Base-by-base conservation (phyloP, 37 sponge, comb jelly and placozoan genomes). In the Cliona cf. orientalis region DNA sequence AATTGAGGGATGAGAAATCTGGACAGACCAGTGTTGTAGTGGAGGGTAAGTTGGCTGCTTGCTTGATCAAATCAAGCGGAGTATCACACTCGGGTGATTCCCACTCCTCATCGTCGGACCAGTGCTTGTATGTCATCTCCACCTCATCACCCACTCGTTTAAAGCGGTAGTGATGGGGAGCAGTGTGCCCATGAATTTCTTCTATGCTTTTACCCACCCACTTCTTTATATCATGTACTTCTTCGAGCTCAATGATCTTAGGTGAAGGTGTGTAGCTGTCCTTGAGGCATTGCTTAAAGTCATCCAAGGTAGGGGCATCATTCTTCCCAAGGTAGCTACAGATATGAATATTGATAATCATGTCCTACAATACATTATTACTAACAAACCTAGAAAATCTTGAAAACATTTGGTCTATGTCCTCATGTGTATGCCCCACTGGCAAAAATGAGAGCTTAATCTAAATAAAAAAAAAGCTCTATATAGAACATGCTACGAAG, bases 341-440 rank as follows among this genome's bases (percentile, higher is more conserved):
- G n/a, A n/a, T n/a, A n/a, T n/a, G n/a, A n/a, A n/a, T n/a, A n/a
- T n/a, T n/a, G n/a, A n/a, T n/a, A n/a, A n/a, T n/a, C n/a, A n/a
- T n/a, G n/a, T n/a, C n/a, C n/a, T n/a, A n/a, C n/a, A n/a, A n/a
- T n/a, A n/a, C n/a, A n/a, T n/a, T n/a, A n/a, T n/a, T n/a, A n/a
- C n/a, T n/a, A n/a, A n/a, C n/a, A 19, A 19, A 28, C 26, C 23
- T 0, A 36, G 80, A 79, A 23, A 79, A 64, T 2, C 56, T 0
- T 26, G 80, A 79, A 46, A 79, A 79, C 34, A 79, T 31, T 57
- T 79, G 80, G 80, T 79, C n/a, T n/a, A n/a, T n/a, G n/a, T n/a
- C n/a, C n/a, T n/a, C n/a, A n/a, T n/a, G n/a, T n/a, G n/a, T n/a
- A 46, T 79, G 80, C 2, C 80, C 80, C 34, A 79, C 80, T 26